phyloP scores from a whole-genome alignment of 2,888 invertebrate genomes.

The Ophioninae sp. region DNA sequence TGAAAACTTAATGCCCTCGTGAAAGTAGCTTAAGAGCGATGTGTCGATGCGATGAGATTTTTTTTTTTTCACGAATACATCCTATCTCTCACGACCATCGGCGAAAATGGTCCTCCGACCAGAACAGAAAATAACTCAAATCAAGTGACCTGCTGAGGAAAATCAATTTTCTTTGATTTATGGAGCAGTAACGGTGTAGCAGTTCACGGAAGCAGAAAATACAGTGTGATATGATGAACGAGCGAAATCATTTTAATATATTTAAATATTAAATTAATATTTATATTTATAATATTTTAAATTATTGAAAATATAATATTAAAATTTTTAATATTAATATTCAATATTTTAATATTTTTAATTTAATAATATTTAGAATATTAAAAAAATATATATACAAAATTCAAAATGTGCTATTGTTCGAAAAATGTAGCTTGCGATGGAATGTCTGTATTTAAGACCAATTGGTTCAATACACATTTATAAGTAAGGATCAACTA shows the following conservation, averaged over 20 bases:
- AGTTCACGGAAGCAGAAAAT: background rate
- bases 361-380: too few relatives aligned
- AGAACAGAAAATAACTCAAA: background rate
- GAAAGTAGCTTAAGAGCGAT: conserved; percentile 12
- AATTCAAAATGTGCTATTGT: background rate
- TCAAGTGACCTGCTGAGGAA: background rate
- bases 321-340: too few relatives aligned
- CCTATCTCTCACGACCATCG: background rate
- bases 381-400: too few relatives aligned
- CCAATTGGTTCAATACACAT: background rate
- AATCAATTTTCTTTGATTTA: background rate
- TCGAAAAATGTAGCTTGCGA: background rate
- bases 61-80: background rate
- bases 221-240: background rate
- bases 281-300: too few relatives aligned
- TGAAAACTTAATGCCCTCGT: conserved; percentile 49
- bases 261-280: too few relatives aligned
- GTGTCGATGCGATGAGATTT: conserved; percentile 1
- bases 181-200: background rate
- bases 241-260: background rate
- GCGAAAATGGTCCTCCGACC: conserved; percentile 2
- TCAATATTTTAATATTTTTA: too few relatives aligned
- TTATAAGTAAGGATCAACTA: background rate
- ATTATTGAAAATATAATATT: too few relatives aligned
- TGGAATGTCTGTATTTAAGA: background rate